Evolutionary conservation across 1,140 invertebrate genomes (phyloP).

Genomic region (Calephelis virginiensis): DNA sequence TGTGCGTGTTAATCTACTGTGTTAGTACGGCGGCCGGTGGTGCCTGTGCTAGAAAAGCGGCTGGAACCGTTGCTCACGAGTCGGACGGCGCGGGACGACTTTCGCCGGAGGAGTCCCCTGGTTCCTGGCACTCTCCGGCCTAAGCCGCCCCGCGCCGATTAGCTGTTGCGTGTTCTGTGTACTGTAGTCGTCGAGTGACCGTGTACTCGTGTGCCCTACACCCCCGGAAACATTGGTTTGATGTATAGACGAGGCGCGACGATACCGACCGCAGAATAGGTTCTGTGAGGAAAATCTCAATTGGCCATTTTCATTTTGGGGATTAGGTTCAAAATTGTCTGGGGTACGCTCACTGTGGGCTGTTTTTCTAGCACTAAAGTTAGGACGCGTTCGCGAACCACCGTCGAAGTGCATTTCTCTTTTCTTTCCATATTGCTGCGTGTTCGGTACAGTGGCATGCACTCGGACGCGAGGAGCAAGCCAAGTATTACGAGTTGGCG

Average conservation of each 20-base stretch:
- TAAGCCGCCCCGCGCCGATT: constrained; percentile 43
- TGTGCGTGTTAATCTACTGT: constrained; percentile 63
- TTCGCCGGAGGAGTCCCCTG: constrained; percentile 24
- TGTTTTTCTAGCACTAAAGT: constrained; percentile 80
- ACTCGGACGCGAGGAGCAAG: constrained; percentile 98
- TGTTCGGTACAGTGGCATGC: constrained; percentile 94
- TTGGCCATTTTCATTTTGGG: constrained; percentile 71
- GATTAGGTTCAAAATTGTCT: constrained; percentile 70
- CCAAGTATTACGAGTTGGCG: constrained; percentile 99
- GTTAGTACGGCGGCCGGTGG: constrained; percentile 51
- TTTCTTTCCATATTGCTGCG: constrained; percentile 78
- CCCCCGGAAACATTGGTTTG: constrained; percentile 75
- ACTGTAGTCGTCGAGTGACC: constrained; percentile 73
- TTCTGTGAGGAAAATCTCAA: constrained; percentile 74
- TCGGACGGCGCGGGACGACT: constrained; percentile 37
- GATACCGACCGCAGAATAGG: constrained; percentile 74
- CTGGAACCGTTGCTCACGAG: constrained; percentile 58
- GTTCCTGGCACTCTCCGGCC: constrained; percentile 3
- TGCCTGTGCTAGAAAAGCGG: constrained; percentile 76
- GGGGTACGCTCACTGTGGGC: constrained; percentile 59
- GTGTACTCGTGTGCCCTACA: constrained; percentile 51
- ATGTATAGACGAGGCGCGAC: constrained; percentile 69
- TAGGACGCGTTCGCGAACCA: constrained; percentile 58
- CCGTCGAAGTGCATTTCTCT: constrained; percentile 76
- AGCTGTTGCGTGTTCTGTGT: constrained; percentile 70